A percentile compares a stretch with the other conserved stretches of the same genome.
Conservation (phyloP, 1,140 invertebrate species). For the Eciton burchellii region DNA sequence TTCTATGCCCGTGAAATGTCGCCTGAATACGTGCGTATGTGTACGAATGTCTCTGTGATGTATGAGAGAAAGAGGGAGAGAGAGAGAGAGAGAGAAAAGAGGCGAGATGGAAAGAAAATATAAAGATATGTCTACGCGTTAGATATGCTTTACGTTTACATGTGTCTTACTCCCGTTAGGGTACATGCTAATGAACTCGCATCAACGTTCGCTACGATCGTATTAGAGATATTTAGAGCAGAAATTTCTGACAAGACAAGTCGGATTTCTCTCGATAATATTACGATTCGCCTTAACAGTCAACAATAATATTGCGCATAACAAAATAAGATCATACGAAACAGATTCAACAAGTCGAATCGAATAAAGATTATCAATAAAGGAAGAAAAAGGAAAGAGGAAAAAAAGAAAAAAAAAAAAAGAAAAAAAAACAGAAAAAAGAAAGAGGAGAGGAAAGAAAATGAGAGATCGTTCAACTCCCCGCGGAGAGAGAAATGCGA, state of each 20-base stretch:
- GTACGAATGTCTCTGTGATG: not conserved
- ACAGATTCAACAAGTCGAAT: slow-evolving; percentile 1
- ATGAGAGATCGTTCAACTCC: not conserved
- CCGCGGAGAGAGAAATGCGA: not conserved
- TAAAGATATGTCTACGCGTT: slow-evolving; percentile 63
- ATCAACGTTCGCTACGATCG: slow-evolving; percentile 39
- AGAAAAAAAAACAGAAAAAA: no score
- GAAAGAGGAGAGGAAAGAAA: no score
- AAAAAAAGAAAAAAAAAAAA: no score
- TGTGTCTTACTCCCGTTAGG: slow-evolving; percentile 46
- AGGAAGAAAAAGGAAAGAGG: no score
- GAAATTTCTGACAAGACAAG: slow-evolving; percentile 38
- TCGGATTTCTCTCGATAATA: slow-evolving; percentile 41
- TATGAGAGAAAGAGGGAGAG: not conserved
- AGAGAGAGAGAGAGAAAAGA: not conserved
- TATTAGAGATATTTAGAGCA: slow-evolving; percentile 44
- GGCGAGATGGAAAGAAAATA: slow-evolving; percentile 33
- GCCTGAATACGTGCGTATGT: not conserved
- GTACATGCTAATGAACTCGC: slow-evolving; percentile 58
- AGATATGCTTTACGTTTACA: slow-evolving; percentile 70
- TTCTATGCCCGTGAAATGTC: slow-evolving; percentile 24
- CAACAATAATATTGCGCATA: slow-evolving; percentile 37
- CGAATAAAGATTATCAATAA: slow-evolving; percentile 9
- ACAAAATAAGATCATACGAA: slow-evolving; percentile 35
- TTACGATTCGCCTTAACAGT: slow-evolving; percentile 38